A percentile compares a stretch with the other conserved stretches of the same genome.
phyloP scores from a whole-genome alignment of 2,113 vertebrate species.

The Grammomys dolichurus region DNA sequence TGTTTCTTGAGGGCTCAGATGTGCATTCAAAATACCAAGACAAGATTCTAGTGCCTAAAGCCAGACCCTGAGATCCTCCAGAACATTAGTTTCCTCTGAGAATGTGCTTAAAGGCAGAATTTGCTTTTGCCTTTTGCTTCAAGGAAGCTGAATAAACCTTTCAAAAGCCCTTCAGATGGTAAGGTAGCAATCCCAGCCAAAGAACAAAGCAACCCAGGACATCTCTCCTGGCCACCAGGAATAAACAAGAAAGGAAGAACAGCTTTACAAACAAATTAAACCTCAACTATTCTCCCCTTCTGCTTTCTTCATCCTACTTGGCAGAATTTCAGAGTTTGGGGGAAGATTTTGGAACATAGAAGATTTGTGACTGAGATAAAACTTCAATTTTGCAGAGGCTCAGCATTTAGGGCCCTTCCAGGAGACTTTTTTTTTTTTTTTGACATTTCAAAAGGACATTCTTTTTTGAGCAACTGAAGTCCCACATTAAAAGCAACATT shows the following conservation, averaged over 20 bases:
- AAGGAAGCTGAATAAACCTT: conserved; percentile 53
- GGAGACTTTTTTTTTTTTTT: neutral
- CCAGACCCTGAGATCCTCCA: neutral
- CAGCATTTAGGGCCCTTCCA: conserved; percentile 32
- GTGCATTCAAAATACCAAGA: conserved; percentile 48
- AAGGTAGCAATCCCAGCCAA: conserved; percentile 60
- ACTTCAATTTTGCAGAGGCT: conserved; percentile 70
- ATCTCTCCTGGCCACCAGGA: conserved; percentile 57
- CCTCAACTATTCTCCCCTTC: conserved; percentile 42
- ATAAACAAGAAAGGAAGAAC: conserved; percentile 75
- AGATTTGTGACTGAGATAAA: conserved; percentile 69
- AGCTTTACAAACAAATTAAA: conserved; percentile 77
- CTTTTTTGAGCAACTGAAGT: conserved; percentile 34
- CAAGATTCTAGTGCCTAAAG: neutral
- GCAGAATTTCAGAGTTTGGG: conserved; percentile 64
- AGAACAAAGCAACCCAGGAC: conserved; percentile 68
- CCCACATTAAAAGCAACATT: conserved; percentile 49
- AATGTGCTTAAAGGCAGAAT: conserved; percentile 55
- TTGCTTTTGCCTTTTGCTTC: conserved; percentile 57
- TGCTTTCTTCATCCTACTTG: conserved; percentile 73
- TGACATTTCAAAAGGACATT: conserved; percentile 53
- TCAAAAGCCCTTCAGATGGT: conserved; percentile 56
- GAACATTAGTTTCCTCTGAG: conserved; percentile 53
- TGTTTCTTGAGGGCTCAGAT: conserved; percentile 10
- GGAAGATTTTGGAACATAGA: conserved; percentile 65